A percentile compares a stretch with the other conserved stretches of the same genome.
These are phyloP conservation scores for Synanthedon tipuliformis DNA, from an alignment of 2,888 invertebrate species.

Conservation along the genomic window DNA sequence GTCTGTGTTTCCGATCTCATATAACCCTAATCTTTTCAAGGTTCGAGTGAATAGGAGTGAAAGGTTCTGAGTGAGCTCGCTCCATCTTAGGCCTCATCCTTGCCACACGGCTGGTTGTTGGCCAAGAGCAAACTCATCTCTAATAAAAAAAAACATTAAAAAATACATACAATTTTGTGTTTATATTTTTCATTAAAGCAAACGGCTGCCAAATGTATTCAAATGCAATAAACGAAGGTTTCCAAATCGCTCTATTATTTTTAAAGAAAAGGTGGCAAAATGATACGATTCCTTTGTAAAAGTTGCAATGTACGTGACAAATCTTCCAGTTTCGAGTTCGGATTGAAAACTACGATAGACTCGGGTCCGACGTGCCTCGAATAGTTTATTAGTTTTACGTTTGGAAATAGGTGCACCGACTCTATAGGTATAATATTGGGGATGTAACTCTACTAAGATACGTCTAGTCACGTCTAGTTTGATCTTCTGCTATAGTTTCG, in stretches of 20 bases:
- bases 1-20: too few species aligned
- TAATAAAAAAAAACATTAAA: too few species aligned
- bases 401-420: constrained; percentile 47
- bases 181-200: too few species aligned
- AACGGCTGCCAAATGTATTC: not conserved
- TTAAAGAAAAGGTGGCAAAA: constrained; percentile 43
- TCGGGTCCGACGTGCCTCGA: constrained; percentile 52
- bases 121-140: too few species aligned
- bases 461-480: constrained; percentile 29
- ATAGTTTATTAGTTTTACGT: constrained; percentile 48
- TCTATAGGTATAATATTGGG: constrained; percentile 31
- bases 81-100: too few species aligned
- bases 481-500: constrained; percentile 23
- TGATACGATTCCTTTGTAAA: constrained; percentile 57
- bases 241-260: constrained; percentile 10
- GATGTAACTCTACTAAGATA: constrained; percentile 23
- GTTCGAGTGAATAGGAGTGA: too few species aligned
- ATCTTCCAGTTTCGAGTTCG: constrained; percentile 62
- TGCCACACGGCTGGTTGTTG: too few species aligned
- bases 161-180: too few species aligned
- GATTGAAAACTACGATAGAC: constrained; percentile 69
- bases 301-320: constrained; percentile 66
- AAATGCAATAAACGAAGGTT: not conserved
- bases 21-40: too few species aligned
- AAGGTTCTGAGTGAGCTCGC: too few species aligned